Conservation (phyloP, 2,888 invertebrate genomes). For the Tortrix viridana region DNA sequence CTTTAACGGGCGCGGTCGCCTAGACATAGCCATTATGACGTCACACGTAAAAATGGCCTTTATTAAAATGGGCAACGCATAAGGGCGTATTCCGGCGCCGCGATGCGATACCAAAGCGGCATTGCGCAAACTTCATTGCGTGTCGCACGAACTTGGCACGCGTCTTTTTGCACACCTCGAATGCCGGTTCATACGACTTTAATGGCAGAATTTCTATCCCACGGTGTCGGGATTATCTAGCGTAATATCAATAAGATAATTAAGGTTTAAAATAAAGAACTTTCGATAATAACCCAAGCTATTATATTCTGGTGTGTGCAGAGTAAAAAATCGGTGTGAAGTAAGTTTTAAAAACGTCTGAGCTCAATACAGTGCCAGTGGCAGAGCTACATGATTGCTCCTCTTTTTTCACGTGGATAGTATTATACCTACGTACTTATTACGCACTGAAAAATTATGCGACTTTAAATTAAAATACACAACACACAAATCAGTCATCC, state of each 20-base stretch:
- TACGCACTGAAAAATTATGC: no score
- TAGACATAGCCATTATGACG: constrained; percentile 44
- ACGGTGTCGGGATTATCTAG: constrained; percentile 11
- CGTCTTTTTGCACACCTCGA: constrained; percentile 31
- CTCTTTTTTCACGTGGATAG: no score
- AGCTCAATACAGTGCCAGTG: no score
- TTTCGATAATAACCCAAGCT: not conserved
- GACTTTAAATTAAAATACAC: no score
- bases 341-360: no score
- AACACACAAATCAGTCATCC: no score
- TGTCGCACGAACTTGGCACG: constrained; percentile 32
- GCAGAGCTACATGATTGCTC: no score
- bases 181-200: constrained; percentile 14
- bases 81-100: constrained; percentile 5
- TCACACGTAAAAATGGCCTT: constrained; percentile 43
- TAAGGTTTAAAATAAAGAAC: not conserved
- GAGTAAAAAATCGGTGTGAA: no score
- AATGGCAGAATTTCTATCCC: constrained; percentile 27
- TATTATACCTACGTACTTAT: no score
- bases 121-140: constrained; percentile 32
- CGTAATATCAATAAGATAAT: constrained; percentile 4
- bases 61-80: constrained; percentile 26
- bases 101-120: constrained; percentile 11
- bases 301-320: no score
- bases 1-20: constrained; percentile 48